Evolutionary conservation across 2,797 vertebrate species (phyloP).

Genomic region (Prunella strophiata): DNA sequence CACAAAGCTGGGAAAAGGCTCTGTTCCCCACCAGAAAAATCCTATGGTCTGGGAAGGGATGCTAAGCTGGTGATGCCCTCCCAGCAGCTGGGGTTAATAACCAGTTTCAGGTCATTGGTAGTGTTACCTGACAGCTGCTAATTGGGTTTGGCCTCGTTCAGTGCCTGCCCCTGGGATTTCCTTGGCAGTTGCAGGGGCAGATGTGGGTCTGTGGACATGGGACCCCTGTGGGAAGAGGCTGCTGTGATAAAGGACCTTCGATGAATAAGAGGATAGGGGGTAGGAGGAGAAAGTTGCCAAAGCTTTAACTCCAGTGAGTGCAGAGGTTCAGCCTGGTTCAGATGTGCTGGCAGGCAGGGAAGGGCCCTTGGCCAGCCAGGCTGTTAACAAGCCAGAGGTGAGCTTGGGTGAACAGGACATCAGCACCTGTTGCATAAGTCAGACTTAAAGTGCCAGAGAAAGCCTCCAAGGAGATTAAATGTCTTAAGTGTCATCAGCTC

Average conservation of each 20-base stretch:
- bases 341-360: background rate
- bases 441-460: background rate
- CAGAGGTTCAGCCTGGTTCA: background rate
- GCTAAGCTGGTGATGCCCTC: background rate
- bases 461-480: background rate
- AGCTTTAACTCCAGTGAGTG: background rate
- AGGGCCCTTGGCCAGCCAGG: background rate
- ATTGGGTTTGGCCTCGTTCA: background rate
- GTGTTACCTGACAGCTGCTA: background rate
- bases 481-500: conserved; percentile 37
- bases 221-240: background rate
- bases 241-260: background rate
- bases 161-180: background rate
- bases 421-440: background rate
- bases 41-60: background rate
- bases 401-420: background rate
- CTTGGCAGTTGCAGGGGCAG: conserved; percentile 2
- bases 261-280: background rate
- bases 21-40: background rate
- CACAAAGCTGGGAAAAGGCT: background rate
- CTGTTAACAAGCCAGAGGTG: conserved; percentile 35
- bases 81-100: background rate
- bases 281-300: background rate
- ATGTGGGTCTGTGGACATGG: background rate
- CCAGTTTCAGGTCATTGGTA: background rate